Evolutionary conservation across 2,888 invertebrate genomes (phyloP), one percentile per base, ranked within the genome.

Genomic region (Ditula angustiorana): DNA sequence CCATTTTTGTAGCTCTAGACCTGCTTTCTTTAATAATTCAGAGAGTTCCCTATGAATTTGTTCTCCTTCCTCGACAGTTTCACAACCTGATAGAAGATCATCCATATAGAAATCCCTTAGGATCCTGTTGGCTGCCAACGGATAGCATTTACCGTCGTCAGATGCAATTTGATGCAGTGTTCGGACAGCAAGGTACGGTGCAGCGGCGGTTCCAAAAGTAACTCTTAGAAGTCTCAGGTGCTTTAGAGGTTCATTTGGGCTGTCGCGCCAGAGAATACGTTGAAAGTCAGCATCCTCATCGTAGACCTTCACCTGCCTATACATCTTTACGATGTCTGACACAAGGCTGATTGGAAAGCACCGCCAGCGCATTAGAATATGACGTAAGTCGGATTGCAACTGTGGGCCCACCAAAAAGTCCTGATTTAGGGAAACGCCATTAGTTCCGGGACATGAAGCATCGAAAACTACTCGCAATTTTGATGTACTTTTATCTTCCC

Each of bases 311-410:
- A 52, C 52, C 10, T 28, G 28, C n/a, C 49, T 13, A 16, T 50
- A 50, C 49, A 50, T 50, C 10, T 50, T 50, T n/a, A 50, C 49
- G 2, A 50, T 50, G 10, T 50, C 49, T 13, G 49, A 16, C 26
- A 50, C 49, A 16, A 50, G 16, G 16, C 49, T 28, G 26, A 50
- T 28, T 13, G 49, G 49, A 30, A 28, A 50, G 7, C 49, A 28
- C 4, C 28, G 49, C 49, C 49, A 28, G 5, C 30, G 26, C 16
- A 50, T 7, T 7, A 50, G 26, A 16, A 50, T 50, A 11, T 50
- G 50, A 30, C 30, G 30, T 50, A 50, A 50, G 10, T 50, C 50
- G 3, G 16, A 7, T 16, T 50, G 50, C 8, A 50, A 30, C 3
- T 21, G 10, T 10, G 50, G 50, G 1, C 50, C 50, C 1, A 50